phyloP scores from a whole-genome alignment of 2,888 invertebrate species.

The Osmoderma eremita region DNA sequence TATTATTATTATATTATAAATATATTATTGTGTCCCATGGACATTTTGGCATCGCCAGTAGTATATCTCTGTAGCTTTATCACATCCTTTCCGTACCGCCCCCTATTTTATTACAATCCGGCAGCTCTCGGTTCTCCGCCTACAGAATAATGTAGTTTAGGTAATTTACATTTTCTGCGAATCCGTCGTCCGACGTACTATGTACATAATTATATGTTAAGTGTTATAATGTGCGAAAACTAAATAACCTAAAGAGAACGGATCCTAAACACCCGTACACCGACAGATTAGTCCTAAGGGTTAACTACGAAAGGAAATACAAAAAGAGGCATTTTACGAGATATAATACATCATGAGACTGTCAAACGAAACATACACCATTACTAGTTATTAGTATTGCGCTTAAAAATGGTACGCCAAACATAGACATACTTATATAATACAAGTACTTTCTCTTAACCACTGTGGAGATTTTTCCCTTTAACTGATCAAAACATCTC shows the following conservation, averaged over 20 bases:
- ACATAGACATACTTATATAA: slow-evolving; percentile 49
- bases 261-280: slow-evolving; percentile 48
- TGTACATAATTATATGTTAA: slow-evolving; percentile 57
- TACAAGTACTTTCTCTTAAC: no score
- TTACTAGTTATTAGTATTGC: background rate
- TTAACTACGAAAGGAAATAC: slow-evolving; percentile 3
- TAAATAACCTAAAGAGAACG: background rate
- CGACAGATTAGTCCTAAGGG: slow-evolving; percentile 7
- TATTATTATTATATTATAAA: slow-evolving; percentile 6
- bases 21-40: slow-evolving; percentile 55
- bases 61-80: slow-evolving; percentile 61
- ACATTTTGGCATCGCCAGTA: slow-evolving; percentile 61
- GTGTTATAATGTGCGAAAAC: slow-evolving; percentile 56
- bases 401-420: slow-evolving; percentile 43
- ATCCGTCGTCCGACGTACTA: slow-evolving; percentile 52
- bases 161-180: slow-evolving; percentile 50
- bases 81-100: slow-evolving; percentile 36
- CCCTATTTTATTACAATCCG: background rate
- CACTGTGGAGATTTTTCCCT: no score
- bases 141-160: slow-evolving; percentile 44
- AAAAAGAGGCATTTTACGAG: slow-evolving; percentile 54
- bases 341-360: slow-evolving; percentile 62
- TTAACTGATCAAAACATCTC: no score
- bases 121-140: no score
- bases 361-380: slow-evolving; percentile 48